These are phyloP conservation scores for Drosophila takahashii DNA, from an alignment of 1,140 invertebrate species.

Conservation along the genomic window DNA sequence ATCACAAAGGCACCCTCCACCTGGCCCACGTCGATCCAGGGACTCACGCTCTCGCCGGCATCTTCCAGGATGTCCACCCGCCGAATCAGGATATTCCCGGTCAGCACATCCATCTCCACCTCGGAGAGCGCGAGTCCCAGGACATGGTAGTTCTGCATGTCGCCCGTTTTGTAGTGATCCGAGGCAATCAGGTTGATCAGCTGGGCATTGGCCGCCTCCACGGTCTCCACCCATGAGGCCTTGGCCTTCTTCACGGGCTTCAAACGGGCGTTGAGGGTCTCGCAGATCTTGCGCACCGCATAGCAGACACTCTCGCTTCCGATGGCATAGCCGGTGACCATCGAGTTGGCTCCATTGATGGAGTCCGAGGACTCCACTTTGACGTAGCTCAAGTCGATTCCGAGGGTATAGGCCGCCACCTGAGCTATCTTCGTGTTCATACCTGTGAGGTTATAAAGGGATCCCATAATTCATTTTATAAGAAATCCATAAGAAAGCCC, in stretches of 20 bases:
- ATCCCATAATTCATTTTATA: too few species aligned
- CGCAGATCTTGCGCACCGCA: constrained; percentile 88
- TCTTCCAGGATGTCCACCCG: constrained; percentile 92
- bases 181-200: constrained; percentile 88
- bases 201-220: constrained; percentile 86
- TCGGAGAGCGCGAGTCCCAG: constrained; percentile 88
- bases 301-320: constrained; percentile 86
- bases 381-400: constrained; percentile 89
- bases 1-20: constrained; percentile 94
- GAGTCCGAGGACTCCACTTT: constrained; percentile 89
- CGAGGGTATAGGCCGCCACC: constrained; percentile 90
- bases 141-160: constrained; percentile 87
- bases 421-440: constrained; percentile 90
- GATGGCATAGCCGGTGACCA: constrained; percentile 89
- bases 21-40: constrained; percentile 94
- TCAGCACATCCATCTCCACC: constrained; percentile 92
- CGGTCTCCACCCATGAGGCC: constrained; percentile 87
- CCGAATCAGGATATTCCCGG: constrained; percentile 88
- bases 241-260: constrained; percentile 87
- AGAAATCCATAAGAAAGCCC: background rate
- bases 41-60: constrained; percentile 90
- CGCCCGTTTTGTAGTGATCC: constrained; percentile 86
- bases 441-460: constrained; percentile 22
- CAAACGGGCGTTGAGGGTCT: constrained; percentile 87
- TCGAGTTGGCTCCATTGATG: constrained; percentile 88